Percentiles rank a stretch among this genome's conserved stretches.
phyloP scores from a whole-genome alignment of 2,888 invertebrate species.

The Aphodius sticticus region DNA sequence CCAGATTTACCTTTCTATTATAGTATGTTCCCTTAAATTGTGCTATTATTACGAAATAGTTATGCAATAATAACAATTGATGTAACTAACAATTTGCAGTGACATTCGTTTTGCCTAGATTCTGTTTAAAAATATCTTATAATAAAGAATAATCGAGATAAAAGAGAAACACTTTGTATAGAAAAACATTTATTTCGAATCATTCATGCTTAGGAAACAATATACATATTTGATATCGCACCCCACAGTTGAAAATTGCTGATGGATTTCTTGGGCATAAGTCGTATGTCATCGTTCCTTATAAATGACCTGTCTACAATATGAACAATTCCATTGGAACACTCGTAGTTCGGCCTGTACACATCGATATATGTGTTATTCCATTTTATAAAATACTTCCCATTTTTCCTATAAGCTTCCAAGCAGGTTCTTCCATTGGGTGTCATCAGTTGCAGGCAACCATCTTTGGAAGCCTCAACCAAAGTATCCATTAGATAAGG shows the following conservation, averaged over 20 bases:
- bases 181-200: neutral
- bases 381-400: constrained; percentile 69
- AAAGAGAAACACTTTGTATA: constrained; percentile 8
- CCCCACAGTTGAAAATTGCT: constrained; percentile 31
- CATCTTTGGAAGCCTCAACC: constrained; percentile 65
- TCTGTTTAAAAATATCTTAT: too few species aligned
- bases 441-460: constrained; percentile 36
- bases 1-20: too few species aligned
- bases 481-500: constrained; percentile 79
- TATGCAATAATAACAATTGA: too few species aligned
- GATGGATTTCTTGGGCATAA: constrained; percentile 16
- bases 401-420: constrained; percentile 12
- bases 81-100: too few species aligned
- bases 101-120: too few species aligned
- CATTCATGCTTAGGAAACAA: constrained; percentile 4
- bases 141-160: too few species aligned
- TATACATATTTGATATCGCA: constrained; percentile 14
- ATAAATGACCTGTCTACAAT: constrained; percentile 88
- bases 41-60: too few species aligned
- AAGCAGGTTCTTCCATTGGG: constrained; percentile 35
- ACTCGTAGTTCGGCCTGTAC: constrained; percentile 88
- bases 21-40: too few species aligned
- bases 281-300: constrained; percentile 69
- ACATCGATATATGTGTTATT: constrained; percentile 84
- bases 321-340: constrained; percentile 94